phyloP scores from a whole-genome alignment of 2,888 invertebrate species.

The Pseudolycoriella hygida region DNA sequence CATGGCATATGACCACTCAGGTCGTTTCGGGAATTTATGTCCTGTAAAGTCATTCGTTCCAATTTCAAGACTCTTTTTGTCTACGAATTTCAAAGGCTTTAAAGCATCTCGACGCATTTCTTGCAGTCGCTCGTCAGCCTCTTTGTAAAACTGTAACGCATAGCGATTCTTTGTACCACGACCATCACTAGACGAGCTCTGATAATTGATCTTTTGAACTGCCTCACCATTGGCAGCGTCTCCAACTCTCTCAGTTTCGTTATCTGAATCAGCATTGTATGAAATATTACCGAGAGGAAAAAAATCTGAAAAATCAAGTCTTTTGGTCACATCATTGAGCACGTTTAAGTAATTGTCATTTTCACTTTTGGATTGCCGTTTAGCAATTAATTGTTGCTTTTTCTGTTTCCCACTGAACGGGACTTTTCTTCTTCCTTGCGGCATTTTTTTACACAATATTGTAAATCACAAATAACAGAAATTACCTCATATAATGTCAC shows the following conservation, averaged over 20 bases:
- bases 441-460: slow-evolving; percentile 34
- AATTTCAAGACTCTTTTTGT: slow-evolving; percentile 48
- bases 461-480: no score
- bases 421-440: slow-evolving; percentile 57
- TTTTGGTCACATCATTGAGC: no score
- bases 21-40: slow-evolving; percentile 67
- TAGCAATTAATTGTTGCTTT: slow-evolving; percentile 64
- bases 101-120: slow-evolving; percentile 46
- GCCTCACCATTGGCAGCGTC: background rate
- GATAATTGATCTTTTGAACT: slow-evolving; percentile 4
- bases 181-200: slow-evolving; percentile 23
- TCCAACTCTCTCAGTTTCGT: background rate
- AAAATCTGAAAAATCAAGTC: background rate
- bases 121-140: slow-evolving; percentile 54
- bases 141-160: slow-evolving; percentile 67
- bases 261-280: background rate
- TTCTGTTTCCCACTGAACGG: slow-evolving; percentile 91
- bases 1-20: slow-evolving; percentile 68
- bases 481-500: no score
- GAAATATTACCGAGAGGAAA: background rate
- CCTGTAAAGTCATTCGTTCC: slow-evolving; percentile 46
- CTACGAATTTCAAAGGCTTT: slow-evolving; percentile 33
- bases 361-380: slow-evolving; percentile 36
- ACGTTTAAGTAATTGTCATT: background rate
- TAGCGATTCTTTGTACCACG: slow-evolving; percentile 43